These are phyloP conservation scores for Anthopleura sola DNA, from an alignment of 64 coral and sea anemone species.

Conservation along the genomic window DNA sequence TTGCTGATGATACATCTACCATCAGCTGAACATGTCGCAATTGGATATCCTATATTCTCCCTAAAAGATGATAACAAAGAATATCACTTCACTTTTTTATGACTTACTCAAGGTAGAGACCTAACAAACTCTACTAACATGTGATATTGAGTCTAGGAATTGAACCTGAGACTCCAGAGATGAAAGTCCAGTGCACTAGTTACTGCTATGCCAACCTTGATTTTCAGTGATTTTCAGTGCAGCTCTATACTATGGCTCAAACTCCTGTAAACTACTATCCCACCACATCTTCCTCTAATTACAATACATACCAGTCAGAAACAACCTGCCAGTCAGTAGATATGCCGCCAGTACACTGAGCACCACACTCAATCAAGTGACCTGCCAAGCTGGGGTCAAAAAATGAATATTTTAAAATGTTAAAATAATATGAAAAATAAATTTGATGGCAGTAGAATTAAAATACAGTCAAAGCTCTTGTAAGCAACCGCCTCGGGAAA, in stretches of 20 bases:
- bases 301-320: constrained; percentile 67
- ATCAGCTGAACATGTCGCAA: constrained; percentile 90
- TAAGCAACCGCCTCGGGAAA: too few relatives aligned
- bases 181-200: too few relatives aligned
- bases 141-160: not conserved
- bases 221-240: too few relatives aligned
- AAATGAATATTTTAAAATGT: not conserved
- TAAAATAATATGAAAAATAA: not conserved
- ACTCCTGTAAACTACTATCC: too few relatives aligned
- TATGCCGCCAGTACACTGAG: constrained; percentile 96
- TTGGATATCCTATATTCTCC: constrained; percentile 98
- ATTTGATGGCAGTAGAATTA: not conserved
- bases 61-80: constrained; percentile 18
- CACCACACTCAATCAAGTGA: constrained; percentile 98
- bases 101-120: too few relatives aligned
- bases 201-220: too few relatives aligned
- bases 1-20: constrained; percentile 94
- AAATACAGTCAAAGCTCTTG: too few relatives aligned
- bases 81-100: not conserved
- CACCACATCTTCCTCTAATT: too few relatives aligned
- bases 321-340: constrained; percentile 97
- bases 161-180: not conserved
- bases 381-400: constrained; percentile 71
- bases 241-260: too few relatives aligned
- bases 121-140: too few relatives aligned